phyloP scores from a whole-genome alignment of 92 coral and sea anemone species.

The Diadumene lineata region DNA sequence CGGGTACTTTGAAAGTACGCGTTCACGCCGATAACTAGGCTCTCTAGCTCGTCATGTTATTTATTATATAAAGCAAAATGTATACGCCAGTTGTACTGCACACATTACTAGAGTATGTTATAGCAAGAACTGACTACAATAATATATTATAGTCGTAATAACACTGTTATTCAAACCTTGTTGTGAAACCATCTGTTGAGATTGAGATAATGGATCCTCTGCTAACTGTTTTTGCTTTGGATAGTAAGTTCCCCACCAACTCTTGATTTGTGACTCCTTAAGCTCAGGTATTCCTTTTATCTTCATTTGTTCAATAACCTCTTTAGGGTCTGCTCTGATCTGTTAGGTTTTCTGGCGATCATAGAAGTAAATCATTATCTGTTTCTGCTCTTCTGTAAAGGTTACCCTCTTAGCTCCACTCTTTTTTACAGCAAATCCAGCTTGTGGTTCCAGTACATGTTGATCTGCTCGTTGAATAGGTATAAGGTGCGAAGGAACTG shows the following conservation, averaged over 20 bases:
- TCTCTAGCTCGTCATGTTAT: too few relatives aligned
- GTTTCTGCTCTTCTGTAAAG: slow-evolving; percentile 48
- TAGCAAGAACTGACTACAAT: too few relatives aligned
- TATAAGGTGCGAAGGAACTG: slow-evolving; percentile 22
- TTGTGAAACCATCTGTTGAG: background rate
- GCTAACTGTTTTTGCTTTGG: slow-evolving; percentile 33
- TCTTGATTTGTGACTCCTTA: slow-evolving; percentile 29
- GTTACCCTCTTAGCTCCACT: slow-evolving; percentile 33
- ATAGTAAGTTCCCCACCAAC: slow-evolving; percentile 50
- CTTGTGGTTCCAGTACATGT: slow-evolving; percentile 17
- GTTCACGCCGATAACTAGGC: too few relatives aligned
- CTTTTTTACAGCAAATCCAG: slow-evolving; percentile 49
- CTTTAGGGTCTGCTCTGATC: slow-evolving; percentile 42
- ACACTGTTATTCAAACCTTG: background rate
- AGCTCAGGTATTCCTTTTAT: slow-evolving; percentile 37
- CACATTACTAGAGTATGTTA: too few relatives aligned
- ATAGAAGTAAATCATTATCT: slow-evolving; percentile 43
- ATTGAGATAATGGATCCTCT: background rate
- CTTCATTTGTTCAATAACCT: slow-evolving; percentile 35
- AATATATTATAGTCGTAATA: background rate
- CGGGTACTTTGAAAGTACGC: too few relatives aligned
- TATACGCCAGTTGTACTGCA: too few relatives aligned
- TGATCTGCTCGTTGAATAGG: background rate
- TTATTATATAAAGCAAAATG: too few relatives aligned
- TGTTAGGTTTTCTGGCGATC: slow-evolving; percentile 34